These are phyloP conservation scores for Eolophus roseicapilla DNA, from an alignment of 2,113 vertebrate species.

Conservation along the genomic window DNA sequence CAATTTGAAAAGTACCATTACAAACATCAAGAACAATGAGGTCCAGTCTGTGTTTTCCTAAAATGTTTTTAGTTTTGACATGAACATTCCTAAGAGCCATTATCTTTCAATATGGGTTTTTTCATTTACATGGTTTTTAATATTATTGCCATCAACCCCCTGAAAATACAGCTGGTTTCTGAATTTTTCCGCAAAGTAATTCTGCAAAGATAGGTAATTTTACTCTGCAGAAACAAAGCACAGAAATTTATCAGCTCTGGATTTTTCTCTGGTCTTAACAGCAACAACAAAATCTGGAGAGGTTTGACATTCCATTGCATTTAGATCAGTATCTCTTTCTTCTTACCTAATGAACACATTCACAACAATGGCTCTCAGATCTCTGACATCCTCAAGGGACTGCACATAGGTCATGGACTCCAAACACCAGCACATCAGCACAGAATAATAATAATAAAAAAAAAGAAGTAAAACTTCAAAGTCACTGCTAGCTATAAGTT, in stretches of 20 bases:
- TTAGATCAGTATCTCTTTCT: constrained; percentile 62
- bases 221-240: not conserved
- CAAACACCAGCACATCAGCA: constrained; percentile 32
- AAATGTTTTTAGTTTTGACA: not conserved
- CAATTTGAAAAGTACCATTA: not conserved
- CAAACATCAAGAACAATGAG: not conserved
- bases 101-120: not conserved
- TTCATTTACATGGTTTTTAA: not conserved
- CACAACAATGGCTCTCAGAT: constrained; percentile 69
- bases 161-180: not conserved
- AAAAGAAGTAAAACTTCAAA: constrained; percentile 59
- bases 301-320: constrained; percentile 60
- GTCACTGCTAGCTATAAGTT: constrained; percentile 34
- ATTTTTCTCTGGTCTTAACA: not conserved
- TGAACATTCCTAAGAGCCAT: not conserved
- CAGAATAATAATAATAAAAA: constrained; percentile 35
- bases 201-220: constrained; percentile 17
- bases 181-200: not conserved
- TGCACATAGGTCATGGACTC: constrained; percentile 52
- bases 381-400: constrained; percentile 59
- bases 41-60: not conserved
- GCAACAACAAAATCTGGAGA: constrained; percentile 24
- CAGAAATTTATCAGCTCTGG: not conserved
- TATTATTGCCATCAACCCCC: not conserved
- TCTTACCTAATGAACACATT: constrained; percentile 63